These are phyloP conservation scores for Drosophila burlai DNA, from an alignment of 1,140 invertebrate species.

Conservation along the genomic window DNA sequence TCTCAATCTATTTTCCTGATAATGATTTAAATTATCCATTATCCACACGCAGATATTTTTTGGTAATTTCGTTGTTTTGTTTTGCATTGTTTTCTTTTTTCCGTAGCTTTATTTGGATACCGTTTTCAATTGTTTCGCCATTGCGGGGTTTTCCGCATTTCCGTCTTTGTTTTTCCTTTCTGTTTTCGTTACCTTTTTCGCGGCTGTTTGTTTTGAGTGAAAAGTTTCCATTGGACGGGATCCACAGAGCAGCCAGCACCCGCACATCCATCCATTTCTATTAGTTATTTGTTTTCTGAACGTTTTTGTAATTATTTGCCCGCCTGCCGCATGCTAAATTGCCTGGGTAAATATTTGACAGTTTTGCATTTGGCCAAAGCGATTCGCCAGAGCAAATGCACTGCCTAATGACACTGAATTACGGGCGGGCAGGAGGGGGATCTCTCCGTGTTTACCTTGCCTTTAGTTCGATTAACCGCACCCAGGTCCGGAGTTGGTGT, in stretches of 20 bases:
- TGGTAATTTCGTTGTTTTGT: slow-evolving; percentile 9
- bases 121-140: slow-evolving; percentile 62
- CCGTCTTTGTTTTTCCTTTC: slow-evolving; percentile 33
- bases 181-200: slow-evolving; percentile 54
- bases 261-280: slow-evolving; percentile 64
- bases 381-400: slow-evolving; percentile 42
- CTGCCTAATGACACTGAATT: slow-evolving; percentile 39
- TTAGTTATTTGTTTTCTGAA: slow-evolving; percentile 82
- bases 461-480: slow-evolving; percentile 74
- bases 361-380: slow-evolving; percentile 76
- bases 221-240: slow-evolving; percentile 23
- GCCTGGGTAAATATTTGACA: slow-evolving; percentile 81
- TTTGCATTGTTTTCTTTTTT: slow-evolving; percentile 11
- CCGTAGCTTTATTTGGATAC: slow-evolving; percentile 50
- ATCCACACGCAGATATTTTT: neutral
- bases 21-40: slow-evolving; percentile 12
- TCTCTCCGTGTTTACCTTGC: slow-evolving; percentile 60
- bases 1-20: neutral
- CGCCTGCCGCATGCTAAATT: slow-evolving; percentile 81
- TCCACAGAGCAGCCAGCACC: slow-evolving; percentile 5
- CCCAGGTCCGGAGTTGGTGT: slow-evolving; percentile 16
- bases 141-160: slow-evolving; percentile 34
- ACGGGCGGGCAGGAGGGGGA: neutral
- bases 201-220: slow-evolving; percentile 45
- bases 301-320: slow-evolving; percentile 83